Evolutionary conservation across 2,113 vertebrate species (phyloP), one percentile per base, ranked within the genome.

Genomic region (Caranx ignobilis): DNA sequence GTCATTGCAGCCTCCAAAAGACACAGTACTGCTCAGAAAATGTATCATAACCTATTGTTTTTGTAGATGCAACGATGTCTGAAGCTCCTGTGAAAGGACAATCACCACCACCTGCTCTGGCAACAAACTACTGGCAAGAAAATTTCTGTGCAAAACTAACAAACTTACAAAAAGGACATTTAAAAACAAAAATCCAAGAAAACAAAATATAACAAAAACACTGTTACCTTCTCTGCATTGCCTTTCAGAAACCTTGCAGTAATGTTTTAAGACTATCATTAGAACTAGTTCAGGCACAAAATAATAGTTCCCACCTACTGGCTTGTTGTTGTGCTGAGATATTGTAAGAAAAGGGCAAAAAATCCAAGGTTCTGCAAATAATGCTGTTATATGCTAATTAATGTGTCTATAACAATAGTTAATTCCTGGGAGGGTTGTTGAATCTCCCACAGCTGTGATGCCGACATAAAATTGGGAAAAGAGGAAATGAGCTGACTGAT

Each of bases 401-500:
- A 26, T 81, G 35, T 2, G 48, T 47, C 35, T 45, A 31, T 55
- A 16, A 13, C 11, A 18, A 65, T 39, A 13, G 32, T 2, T 26
- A 50, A 75, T 52, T 60, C 26, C 34, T 32, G 3, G 32, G 11
- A 32, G 65, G 21, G 10, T 19, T 43, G 62, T 74, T 63, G 59
- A 82, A 68, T 48, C 60, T 55, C 61, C 43, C 61, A 26, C 45
- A 57, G 31, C 77, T 73, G 62, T 52, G 52, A 76, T 67, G 31
- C 81, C 72, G 72, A 74, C 59, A 50, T 55, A 16, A 70, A 57
- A 77, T 13, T 34, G 47, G 21, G 10, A 45, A 74, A 65, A 26
- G 19, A 34, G 7, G 60, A 60, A n/a, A 62, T 10, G 41, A 68
- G 26, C 39, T 71, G 85, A 69, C 47, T 39, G 78, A 74, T 86